Base-by-base conservation (phyloP, 2,797 vertebrate species). In the Hoplostethus atlanticus region DNA sequence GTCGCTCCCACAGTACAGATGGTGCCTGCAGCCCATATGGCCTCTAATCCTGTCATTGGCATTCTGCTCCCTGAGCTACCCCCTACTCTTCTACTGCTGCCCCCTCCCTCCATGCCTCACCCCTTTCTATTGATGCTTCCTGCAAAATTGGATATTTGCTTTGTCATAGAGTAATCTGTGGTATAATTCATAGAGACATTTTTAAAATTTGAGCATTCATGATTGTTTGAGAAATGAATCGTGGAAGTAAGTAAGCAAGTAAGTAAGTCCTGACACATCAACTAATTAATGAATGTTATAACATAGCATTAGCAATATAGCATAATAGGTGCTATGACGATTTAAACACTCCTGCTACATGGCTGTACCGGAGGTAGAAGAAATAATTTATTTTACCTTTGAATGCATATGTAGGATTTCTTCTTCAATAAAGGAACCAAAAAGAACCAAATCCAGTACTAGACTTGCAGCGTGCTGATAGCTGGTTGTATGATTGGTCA, bases 21-120 rank as follows among this genome's bases (percentile, higher is more conserved):
- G 95, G 94, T 94, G 93, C 93, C 93, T 94, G 87, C 85, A 92
- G 93, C 89, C 94, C 95, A 95, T 96, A 96, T 95, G 95, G 94
- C 92, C 92, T 92, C 92, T 95, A 96, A 96, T 96, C 95, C 94
- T 89, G 90, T 95, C 94, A 95, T 93, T 95, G 95, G 93, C 93
- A 95, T 95, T 95, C 94, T 93, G 88, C 83, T 94, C 90, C 84
- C 85, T 36, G 81, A 84, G 76, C 86, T 88, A 85, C 87, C 86
- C 91, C 87, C 84, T 74, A 81, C 80, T 77, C 83, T 69, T 79
- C 60, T 42, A 81, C 63, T 71, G 58, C 74, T 78, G 66, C 67
- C 77, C 88, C 86, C 82, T 68, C 81, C 77, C 73, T 76, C 69
- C 72, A 62, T 58, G 46, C 66, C 56, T 78, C 68, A 52, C 57